Evolutionary conservation across 2,113 vertebrate genomes (phyloP).

Genomic region (Porphyrio hochstetteri): DNA sequence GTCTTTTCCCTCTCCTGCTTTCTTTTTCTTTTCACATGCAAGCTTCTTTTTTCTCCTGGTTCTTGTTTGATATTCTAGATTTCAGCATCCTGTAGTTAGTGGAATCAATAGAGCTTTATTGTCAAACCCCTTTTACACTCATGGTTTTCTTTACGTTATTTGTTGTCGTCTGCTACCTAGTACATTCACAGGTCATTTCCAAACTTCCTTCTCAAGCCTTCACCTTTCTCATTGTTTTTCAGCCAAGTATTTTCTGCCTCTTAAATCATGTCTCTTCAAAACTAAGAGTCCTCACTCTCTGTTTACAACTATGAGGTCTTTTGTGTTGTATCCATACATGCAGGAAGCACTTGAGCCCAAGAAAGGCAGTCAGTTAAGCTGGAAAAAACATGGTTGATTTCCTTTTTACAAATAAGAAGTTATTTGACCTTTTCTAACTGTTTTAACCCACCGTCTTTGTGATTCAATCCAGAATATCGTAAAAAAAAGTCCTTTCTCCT

Average conservation of each 20-base stretch:
- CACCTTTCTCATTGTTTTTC: background rate
- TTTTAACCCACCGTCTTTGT: background rate
- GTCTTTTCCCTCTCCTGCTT: background rate
- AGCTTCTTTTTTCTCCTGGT: background rate
- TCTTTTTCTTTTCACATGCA: background rate
- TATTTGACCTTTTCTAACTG: background rate
- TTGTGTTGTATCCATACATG: background rate
- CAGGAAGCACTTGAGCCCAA: background rate
- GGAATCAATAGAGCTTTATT: background rate
- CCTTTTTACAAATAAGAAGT: background rate
- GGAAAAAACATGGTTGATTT: background rate
- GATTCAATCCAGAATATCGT: background rate
- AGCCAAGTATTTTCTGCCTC: background rate
- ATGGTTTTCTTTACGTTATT: background rate
- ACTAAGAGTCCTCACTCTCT: background rate
- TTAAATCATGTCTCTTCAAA: background rate
- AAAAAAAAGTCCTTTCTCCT: background rate
- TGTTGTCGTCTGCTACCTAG: background rate
- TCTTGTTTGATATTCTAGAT: background rate
- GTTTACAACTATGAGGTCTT: accelerated
- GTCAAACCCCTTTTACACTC: background rate
- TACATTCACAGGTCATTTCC: background rate
- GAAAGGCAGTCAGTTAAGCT: background rate
- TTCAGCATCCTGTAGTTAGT: background rate
- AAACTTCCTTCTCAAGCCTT: background rate